Base-by-base conservation (phyloP, 2,888 invertebrate genomes). In the Diaphora mendica region DNA sequence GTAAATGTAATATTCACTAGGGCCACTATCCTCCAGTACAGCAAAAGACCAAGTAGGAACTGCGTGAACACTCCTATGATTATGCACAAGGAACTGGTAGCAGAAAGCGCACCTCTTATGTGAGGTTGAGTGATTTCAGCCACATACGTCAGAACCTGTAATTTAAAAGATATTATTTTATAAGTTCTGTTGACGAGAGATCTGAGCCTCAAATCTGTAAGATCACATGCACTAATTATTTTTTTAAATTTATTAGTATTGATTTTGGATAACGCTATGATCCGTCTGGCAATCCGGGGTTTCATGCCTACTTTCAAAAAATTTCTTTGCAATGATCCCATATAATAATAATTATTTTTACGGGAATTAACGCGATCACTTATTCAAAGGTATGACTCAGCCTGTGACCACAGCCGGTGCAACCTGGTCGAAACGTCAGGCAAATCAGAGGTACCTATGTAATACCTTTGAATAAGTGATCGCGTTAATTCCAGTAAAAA, bases 111-210 rank as follows among this genome's bases (percentile, higher is more conserved):
- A 2, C 98, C 98, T 48, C 98, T 96, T 59, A 98, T 96, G 86
- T 97, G 97, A 0, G 98, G 98, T 89, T 98, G 97, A 0, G 98
- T 97, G 70, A 98, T 97, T 94, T 98, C 98, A 9, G 98, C 98
- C 23, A 98, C 98, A 89, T 98, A 98, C 0, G 98, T 98, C 83
- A 98, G 91, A 48, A 98, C 97, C 97, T 97, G 78, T 15, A 79
- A 75, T 33, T 30, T 15, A n/a, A 3, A 62, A 42, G 20, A 26
- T 62, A 59, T 26, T 7, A 3, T n/a, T 69, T 20, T 23, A 23
- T 51, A 33, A 20, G 0, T 3, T 23, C 30, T 8, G 11, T 44
- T 20, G 30, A 26, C 4, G n/a, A 13, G 2, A 23, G 26, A 13
- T 26, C 13, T 59, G 9, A 13, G 59, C 13, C 26, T 59, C 26